Evolutionary conservation across 2,888 invertebrate genomes (phyloP).

Genomic region (Hecatera dysodea): DNA sequence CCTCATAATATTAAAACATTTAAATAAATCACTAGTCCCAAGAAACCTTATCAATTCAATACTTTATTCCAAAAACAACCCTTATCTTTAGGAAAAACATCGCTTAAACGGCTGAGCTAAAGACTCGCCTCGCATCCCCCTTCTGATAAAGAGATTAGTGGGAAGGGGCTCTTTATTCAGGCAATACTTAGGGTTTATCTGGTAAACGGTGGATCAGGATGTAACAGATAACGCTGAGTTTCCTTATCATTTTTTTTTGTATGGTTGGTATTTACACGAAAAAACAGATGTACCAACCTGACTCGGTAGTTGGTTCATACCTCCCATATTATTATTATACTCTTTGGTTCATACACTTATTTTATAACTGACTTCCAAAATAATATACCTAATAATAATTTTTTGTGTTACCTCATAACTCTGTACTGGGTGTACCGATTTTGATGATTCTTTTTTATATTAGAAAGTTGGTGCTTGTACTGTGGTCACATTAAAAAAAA

Average conservation of each 20-base stretch:
- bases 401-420: too few relatives aligned
- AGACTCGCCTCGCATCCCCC: constrained; percentile 53
- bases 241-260: constrained; percentile 30
- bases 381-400: too few relatives aligned
- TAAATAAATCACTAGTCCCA: not conserved
- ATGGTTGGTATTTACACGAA: not conserved
- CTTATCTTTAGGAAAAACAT: constrained; percentile 58
- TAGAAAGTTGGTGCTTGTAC: too few relatives aligned
- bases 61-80: constrained; percentile 40
- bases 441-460: too few relatives aligned
- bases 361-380: too few relatives aligned
- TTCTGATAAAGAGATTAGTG: constrained; percentile 66
- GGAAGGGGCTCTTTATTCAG: constrained; percentile 62
- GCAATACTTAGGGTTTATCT: constrained; percentile 65
- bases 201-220: constrained; percentile 63
- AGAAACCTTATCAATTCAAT: constrained; percentile 31
- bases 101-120: constrained; percentile 53
- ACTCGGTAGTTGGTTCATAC: too few relatives aligned
- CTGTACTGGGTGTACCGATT: too few relatives aligned
- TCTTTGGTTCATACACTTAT: too few relatives aligned
- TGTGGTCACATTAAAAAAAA: too few relatives aligned
- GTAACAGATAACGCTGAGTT: constrained; percentile 51
- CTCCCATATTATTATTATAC: too few relatives aligned
- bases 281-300: too few relatives aligned
- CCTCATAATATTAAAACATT: not conserved